Conservation (phyloP, 2,113 vertebrate species). For the Mobula hypostoma region DNA sequence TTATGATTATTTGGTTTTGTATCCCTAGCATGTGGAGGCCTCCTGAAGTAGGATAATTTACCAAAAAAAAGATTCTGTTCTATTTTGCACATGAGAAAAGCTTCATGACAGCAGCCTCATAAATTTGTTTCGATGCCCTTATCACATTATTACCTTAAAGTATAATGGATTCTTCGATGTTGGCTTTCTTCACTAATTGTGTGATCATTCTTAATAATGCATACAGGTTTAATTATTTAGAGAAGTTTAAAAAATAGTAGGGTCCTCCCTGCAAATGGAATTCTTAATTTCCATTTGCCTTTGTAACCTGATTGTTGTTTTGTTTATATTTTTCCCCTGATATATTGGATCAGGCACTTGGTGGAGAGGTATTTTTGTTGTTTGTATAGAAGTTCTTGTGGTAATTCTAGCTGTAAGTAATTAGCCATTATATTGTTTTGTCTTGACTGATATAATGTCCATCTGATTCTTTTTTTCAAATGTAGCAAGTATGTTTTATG, state of each 20-base stretch:
- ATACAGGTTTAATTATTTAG: neutral
- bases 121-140: neutral
- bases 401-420: neutral
- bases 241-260: neutral
- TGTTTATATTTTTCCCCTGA: conserved; percentile 1
- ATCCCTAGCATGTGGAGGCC: neutral
- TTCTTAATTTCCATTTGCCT: neutral
- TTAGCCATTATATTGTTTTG: neutral
- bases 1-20: neutral
- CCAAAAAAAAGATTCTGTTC: neutral
- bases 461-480: neutral
- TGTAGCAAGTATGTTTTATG: neutral
- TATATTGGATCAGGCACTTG: neutral
- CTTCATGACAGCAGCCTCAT: neutral
- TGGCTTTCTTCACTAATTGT: neutral
- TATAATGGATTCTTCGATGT: neutral
- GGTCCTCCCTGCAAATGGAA: neutral
- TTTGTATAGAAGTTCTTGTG: neutral
- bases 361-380: neutral
- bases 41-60: neutral
- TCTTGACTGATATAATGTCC: neutral
- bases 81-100: neutral
- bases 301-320: neutral
- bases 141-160: neutral
- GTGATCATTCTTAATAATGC: neutral